These are phyloP conservation scores for Coluber constrictor DNA, from an alignment of 2,797 vertebrate species.

Conservation along the genomic window DNA sequence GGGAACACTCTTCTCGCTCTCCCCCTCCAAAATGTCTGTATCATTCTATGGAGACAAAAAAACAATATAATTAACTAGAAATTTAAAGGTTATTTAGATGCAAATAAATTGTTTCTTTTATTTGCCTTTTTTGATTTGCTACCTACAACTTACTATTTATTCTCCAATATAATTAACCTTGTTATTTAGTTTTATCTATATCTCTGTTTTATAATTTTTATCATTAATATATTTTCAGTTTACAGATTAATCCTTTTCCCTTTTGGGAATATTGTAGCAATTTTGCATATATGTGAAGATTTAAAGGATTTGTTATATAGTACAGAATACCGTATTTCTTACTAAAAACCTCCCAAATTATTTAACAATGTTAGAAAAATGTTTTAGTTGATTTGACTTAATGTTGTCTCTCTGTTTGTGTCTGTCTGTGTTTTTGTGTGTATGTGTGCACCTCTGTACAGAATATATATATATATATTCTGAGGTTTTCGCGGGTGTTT, in stretches of 20 bases:
- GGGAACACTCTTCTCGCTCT: neutral
- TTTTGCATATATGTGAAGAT: neutral
- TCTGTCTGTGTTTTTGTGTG: neutral
- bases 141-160: constrained; percentile 29
- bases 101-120: constrained; percentile 22
- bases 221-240: neutral
- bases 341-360: constrained; percentile 18
- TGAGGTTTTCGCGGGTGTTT: too few relatives aligned
- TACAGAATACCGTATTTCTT: fast-evolving
- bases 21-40: neutral
- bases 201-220: constrained; percentile 30
- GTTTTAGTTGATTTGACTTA: neutral
- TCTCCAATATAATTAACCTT: constrained; percentile 21
- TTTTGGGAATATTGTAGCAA: constrained; percentile 7
- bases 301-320: neutral
- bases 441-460: neutral
- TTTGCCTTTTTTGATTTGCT: constrained; percentile 28
- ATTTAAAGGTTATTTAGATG: neutral
- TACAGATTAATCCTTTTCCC: neutral
- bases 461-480: too few relatives aligned
- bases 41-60: neutral
- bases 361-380: neutral
- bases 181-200: constrained; percentile 17
- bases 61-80: constrained; percentile 24
- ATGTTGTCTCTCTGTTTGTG: neutral